phyloP scores from a whole-genome alignment of 1,140 invertebrate genomes.

The Tribolium castaneum region DNA sequence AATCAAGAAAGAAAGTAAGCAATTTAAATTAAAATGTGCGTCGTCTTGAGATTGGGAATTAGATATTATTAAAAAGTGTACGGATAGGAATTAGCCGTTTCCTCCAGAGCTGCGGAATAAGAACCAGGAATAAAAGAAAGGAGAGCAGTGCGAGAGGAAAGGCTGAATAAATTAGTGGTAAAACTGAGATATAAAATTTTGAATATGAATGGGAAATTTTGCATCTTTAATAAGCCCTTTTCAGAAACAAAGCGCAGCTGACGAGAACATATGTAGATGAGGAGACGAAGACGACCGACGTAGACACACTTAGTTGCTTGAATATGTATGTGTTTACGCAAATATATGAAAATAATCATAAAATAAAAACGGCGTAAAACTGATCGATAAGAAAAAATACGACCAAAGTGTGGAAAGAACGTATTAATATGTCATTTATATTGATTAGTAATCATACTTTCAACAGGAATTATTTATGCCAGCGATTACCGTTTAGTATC shows the following conservation, averaged over 20 bases:
- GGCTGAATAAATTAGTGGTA: slow-evolving; percentile 74
- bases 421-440: slow-evolving; percentile 61
- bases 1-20: slow-evolving; percentile 42
- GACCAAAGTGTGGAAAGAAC: slow-evolving; percentile 54
- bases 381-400: neutral
- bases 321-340: slow-evolving; percentile 42
- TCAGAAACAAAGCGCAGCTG: slow-evolving; percentile 73
- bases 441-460: slow-evolving; percentile 59
- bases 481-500: slow-evolving; percentile 51
- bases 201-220: slow-evolving; percentile 90
- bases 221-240: slow-evolving; percentile 81
- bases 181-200: slow-evolving; percentile 86
- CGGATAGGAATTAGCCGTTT: slow-evolving; percentile 61
- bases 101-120: slow-evolving; percentile 45
- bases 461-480: slow-evolving; percentile 46
- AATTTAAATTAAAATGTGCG: slow-evolving; percentile 60
- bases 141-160: slow-evolving; percentile 60
- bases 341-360: slow-evolving; percentile 24
- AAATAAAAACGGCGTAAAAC: neutral
- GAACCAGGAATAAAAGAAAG: slow-evolving; percentile 55
- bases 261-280: slow-evolving; percentile 76
- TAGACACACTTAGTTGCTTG: slow-evolving; percentile 37
- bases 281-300: slow-evolving; percentile 55
- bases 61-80: slow-evolving; percentile 61
- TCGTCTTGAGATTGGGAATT: slow-evolving; percentile 58